Percentiles rank a stretch among this genome's conserved stretches.
Evolutionary conservation across 2,888 invertebrate genomes (phyloP).

Genomic region (Drosophila rellima): DNA sequence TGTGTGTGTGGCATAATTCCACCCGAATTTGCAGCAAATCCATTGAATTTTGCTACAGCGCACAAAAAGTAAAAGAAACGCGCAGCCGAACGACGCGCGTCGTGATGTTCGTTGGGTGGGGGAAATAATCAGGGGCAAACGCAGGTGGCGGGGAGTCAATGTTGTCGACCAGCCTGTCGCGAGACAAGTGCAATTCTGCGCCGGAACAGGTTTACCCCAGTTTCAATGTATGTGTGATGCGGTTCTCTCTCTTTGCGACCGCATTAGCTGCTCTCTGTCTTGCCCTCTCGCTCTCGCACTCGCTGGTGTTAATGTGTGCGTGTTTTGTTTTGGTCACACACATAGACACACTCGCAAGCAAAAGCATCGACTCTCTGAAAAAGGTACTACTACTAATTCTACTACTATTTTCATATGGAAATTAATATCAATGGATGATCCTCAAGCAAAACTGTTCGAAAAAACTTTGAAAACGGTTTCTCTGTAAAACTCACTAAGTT

Average conservation of each 20-base stretch:
- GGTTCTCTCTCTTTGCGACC: constrained; percentile 35
- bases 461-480: neutral
- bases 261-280: constrained; percentile 31
- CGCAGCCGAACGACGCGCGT: constrained; percentile 62
- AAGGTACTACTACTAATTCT: constrained; percentile 42
- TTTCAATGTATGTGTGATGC: constrained; percentile 31
- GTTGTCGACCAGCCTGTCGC: constrained; percentile 44
- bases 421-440: neutral
- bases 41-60: constrained; percentile 78
- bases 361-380: constrained; percentile 9
- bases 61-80: constrained; percentile 73
- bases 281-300: constrained; percentile 32
- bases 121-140: neutral
- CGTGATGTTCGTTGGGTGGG: neutral
- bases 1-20: constrained; percentile 76
- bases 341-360: constrained; percentile 43
- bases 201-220: constrained; percentile 73
- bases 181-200: constrained; percentile 78
- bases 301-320: constrained; percentile 51
- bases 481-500: no score
- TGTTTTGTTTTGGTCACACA: constrained; percentile 83
- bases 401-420: constrained; percentile 40
- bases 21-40: constrained; percentile 83
- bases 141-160: constrained; percentile 2
- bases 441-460: no score